Conservation (phyloP, 2,888 invertebrate genomes). For the Pheosia gnoma region DNA sequence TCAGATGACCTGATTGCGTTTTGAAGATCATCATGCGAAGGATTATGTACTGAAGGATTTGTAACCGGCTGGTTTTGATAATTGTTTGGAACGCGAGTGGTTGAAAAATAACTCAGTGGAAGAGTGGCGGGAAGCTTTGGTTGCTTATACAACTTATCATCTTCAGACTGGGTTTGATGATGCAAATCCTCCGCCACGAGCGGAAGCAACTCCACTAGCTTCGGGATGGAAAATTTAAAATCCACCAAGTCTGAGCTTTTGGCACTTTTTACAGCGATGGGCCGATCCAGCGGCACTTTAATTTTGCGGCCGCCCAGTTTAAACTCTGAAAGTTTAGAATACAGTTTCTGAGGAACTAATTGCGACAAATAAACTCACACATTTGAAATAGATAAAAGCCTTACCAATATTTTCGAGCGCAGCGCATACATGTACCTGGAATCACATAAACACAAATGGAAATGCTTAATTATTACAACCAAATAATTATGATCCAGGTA, state of each 20-base stretch:
- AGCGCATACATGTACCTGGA: constrained; percentile 1
- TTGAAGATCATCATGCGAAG: too few relatives aligned
- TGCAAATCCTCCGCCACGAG: background rate
- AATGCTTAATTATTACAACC: background rate
- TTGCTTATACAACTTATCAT: background rate
- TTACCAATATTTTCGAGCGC: constrained; percentile 3
- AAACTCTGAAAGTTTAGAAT: constrained; percentile 1
- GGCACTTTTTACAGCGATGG: background rate
- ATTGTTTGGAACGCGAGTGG: background rate
- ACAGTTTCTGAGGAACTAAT: background rate
- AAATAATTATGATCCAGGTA: background rate
- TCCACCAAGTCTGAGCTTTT: background rate
- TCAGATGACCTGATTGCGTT: too few relatives aligned
- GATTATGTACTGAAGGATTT: too few relatives aligned
- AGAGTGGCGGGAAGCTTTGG: background rate
- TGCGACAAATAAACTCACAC: background rate
- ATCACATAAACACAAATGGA: background rate
- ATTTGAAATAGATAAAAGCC: background rate
- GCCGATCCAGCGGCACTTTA: background rate
- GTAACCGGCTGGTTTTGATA: background rate
- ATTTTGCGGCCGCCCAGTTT: background rate
- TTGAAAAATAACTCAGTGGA: background rate
- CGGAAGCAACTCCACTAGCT: background rate
- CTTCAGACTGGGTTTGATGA: background rate
- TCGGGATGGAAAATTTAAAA: background rate